These are phyloP conservation scores for Cacoxenus indagator DNA, from an alignment of 2,888 invertebrate species.

Conservation along the genomic window DNA sequence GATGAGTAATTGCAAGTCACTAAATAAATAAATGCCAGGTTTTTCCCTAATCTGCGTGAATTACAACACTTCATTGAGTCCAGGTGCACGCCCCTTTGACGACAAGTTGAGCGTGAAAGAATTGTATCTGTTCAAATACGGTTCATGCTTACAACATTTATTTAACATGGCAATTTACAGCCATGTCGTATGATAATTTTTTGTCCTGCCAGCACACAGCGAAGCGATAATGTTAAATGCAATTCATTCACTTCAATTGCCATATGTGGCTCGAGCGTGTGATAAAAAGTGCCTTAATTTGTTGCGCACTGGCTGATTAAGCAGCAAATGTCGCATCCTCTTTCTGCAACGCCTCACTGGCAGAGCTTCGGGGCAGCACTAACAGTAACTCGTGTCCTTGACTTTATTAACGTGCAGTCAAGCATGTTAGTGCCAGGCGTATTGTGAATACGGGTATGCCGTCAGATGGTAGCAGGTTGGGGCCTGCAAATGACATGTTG, in stretches of 20 bases:
- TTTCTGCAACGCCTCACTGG: neutral
- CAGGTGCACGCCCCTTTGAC: too few species aligned
- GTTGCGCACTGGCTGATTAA: constrained; percentile 43
- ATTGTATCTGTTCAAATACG: neutral
- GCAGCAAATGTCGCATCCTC: constrained; percentile 37
- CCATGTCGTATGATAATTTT: neutral
- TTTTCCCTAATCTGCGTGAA: too few species aligned
- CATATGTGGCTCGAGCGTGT: constrained; percentile 4
- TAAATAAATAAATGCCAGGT: too few species aligned
- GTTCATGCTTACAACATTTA: neutral
- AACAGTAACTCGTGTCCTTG: constrained; percentile 15
- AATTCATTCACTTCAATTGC: constrained; percentile 10
- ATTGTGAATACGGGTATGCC: neutral
- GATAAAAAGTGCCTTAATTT: constrained; percentile 8
- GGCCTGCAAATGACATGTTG: neutral
- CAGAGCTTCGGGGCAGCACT: neutral
- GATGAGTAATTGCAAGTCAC: too few species aligned
- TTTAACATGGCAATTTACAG: constrained; percentile 1
- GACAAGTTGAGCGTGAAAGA: neutral
- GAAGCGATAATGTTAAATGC: constrained; percentile 9
- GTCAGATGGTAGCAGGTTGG: neutral
- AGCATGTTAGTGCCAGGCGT: neutral
- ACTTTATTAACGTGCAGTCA: constrained; percentile 9
- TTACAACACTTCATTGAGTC: too few species aligned
- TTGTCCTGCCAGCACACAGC: neutral